These are phyloP conservation scores for Manis javanica DNA, from an alignment of 2,797 vertebrate species.

Conservation along the genomic window DNA sequence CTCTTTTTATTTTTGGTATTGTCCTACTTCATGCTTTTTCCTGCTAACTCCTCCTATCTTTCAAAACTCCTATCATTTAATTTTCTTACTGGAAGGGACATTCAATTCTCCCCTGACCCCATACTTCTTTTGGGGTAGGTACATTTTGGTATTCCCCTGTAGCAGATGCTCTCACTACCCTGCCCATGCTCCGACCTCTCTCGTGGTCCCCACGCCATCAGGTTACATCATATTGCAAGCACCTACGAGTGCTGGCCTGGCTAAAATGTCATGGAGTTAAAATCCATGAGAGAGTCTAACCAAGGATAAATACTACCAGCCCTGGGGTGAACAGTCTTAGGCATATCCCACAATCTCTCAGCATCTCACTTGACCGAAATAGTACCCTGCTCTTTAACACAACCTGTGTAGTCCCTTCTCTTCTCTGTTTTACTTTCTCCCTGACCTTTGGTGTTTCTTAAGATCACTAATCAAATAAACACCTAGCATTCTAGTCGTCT, in stretches of 20 bases:
- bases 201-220: accelerated
- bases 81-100: background rate
- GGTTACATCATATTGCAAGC: background rate
- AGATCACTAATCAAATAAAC: background rate
- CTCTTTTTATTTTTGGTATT: background rate
- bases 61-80: background rate
- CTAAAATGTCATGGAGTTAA: background rate
- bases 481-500: background rate
- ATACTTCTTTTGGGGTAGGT: background rate
- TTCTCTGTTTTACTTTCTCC: background rate
- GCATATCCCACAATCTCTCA: background rate
- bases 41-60: background rate
- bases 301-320: background rate
- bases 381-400: background rate
- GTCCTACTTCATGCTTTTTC: background rate
- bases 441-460: background rate
- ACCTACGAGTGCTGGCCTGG: accelerated
- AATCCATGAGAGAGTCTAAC: background rate
- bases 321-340: background rate
- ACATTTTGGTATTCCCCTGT: background rate
- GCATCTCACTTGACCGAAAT: background rate
- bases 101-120: background rate
- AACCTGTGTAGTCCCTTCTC: accelerated
- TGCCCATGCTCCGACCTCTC: background rate
- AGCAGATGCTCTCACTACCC: background rate